phyloP scores from a whole-genome alignment of 2,113 vertebrate genomes.

The Lonchura striata region DNA sequence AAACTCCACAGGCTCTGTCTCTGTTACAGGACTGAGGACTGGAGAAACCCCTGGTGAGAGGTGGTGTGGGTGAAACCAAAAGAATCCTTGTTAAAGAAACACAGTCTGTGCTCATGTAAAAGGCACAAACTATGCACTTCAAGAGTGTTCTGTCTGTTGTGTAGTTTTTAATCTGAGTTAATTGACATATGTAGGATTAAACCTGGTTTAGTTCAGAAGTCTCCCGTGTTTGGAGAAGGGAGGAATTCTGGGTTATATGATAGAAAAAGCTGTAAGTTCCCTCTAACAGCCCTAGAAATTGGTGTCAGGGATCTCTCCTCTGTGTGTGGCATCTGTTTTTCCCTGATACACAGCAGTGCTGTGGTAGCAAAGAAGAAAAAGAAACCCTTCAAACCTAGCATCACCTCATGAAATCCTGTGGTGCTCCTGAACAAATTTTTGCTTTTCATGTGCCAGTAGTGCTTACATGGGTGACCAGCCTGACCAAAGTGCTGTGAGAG shows the following conservation, averaged over 20 bases:
- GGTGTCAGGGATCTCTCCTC: background rate
- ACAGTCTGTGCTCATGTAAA: background rate
- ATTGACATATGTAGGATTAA: background rate
- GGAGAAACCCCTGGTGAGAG: background rate
- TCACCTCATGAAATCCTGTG: background rate
- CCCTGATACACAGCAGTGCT: background rate
- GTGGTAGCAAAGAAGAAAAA: background rate
- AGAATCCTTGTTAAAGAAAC: background rate
- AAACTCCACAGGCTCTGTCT: background rate
- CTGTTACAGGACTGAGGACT: background rate
- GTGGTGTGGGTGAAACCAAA: background rate
- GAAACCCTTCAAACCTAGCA: background rate
- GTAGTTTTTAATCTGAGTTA: background rate
- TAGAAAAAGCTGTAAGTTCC: background rate
- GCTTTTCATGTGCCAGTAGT: background rate
- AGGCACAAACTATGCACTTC: background rate
- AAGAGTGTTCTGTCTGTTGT: background rate
- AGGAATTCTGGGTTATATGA: background rate
- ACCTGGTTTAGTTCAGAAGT: background rate
- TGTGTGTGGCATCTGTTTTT: background rate
- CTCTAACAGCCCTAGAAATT: background rate
- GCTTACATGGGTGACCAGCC: background rate
- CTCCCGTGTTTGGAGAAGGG: accelerated
- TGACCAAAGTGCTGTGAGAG: background rate
- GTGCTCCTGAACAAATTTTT: background rate